Conservation (phyloP, 2,888 invertebrate species). For the Eulithis testata region DNA sequence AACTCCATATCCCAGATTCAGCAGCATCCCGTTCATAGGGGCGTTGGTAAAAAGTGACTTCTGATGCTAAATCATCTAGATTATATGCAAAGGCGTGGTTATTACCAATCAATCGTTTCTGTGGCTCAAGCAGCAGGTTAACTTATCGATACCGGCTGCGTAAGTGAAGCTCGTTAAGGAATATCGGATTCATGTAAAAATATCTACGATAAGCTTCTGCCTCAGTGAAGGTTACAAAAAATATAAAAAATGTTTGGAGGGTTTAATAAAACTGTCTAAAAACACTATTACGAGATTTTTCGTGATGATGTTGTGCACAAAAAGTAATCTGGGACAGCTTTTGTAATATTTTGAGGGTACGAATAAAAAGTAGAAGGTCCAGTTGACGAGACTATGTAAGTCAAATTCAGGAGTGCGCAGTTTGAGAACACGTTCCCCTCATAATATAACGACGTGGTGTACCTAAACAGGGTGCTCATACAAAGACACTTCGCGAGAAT, state of each 20-base stretch:
- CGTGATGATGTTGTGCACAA: background rate
- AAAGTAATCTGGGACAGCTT: background rate
- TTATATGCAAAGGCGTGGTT: background rate
- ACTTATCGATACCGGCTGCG: slow-evolving; percentile 1
- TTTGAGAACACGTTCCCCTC: background rate
- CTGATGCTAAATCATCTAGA: no score
- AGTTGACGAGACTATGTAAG: background rate
- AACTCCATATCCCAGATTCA: no score
- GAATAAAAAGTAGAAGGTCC: background rate
- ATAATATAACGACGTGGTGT: background rate
- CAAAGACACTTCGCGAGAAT: background rate
- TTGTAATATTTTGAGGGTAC: background rate
- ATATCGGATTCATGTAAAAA: background rate
- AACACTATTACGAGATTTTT: background rate
- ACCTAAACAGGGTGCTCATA: background rate
- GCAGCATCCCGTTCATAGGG: no score
- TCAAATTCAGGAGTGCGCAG: background rate
- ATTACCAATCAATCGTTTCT: slow-evolving; percentile 7
- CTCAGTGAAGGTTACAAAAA: background rate
- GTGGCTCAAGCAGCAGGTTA: slow-evolving; percentile 5
- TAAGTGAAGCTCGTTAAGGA: slow-evolving; percentile 2
- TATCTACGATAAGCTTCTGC: slow-evolving; percentile 1
- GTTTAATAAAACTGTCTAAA: slow-evolving; percentile 1
- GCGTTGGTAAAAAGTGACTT: no score
- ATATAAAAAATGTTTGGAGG: background rate